These are phyloP conservation scores for Eciton burchellii DNA, from an alignment of 1,140 invertebrate genomes.

Conservation along the genomic window DNA sequence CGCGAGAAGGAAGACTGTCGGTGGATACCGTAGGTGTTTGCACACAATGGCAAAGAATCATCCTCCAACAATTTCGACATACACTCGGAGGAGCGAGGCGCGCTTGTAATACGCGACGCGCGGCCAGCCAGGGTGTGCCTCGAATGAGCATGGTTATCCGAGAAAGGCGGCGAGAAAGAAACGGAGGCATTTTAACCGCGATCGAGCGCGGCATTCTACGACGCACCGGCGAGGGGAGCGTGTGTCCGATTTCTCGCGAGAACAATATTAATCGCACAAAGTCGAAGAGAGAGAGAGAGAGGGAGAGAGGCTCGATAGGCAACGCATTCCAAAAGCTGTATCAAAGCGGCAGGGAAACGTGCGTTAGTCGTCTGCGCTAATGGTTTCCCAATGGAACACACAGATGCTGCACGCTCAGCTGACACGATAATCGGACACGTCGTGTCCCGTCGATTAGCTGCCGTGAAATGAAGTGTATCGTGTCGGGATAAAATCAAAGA, in stretches of 20 bases:
- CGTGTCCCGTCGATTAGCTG: slow-evolving; percentile 67
- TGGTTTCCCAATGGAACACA: background rate
- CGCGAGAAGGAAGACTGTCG: slow-evolving; percentile 50
- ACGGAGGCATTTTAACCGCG: slow-evolving; percentile 4
- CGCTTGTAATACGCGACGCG: slow-evolving; percentile 64
- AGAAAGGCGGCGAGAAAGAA: slow-evolving; percentile 16
- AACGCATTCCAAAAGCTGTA: background rate
- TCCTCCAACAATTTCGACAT: slow-evolving; percentile 69
- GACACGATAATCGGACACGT: background rate
- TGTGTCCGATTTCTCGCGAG: slow-evolving; percentile 33
- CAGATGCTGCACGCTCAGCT: background rate
- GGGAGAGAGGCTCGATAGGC: background rate
- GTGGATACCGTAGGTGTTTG: slow-evolving; percentile 74
- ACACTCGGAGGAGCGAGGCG: slow-evolving; percentile 48
- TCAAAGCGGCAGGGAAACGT: background rate
- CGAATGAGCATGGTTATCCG: slow-evolving; percentile 49
- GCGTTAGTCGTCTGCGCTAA: background rate
- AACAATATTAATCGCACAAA: slow-evolving; percentile 3
- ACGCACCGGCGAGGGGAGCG: slow-evolving; percentile 8
- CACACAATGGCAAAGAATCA: slow-evolving; percentile 71
- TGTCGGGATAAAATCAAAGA: slow-evolving; percentile 59
- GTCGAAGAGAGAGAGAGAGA: background rate
- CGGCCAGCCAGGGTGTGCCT: slow-evolving; percentile 65
- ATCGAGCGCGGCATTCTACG: slow-evolving; percentile 5
- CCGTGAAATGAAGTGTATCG: slow-evolving; percentile 72